Base-by-base conservation (phyloP, 1,140 invertebrate species). In the Ctenoplectra terminalis region DNA sequence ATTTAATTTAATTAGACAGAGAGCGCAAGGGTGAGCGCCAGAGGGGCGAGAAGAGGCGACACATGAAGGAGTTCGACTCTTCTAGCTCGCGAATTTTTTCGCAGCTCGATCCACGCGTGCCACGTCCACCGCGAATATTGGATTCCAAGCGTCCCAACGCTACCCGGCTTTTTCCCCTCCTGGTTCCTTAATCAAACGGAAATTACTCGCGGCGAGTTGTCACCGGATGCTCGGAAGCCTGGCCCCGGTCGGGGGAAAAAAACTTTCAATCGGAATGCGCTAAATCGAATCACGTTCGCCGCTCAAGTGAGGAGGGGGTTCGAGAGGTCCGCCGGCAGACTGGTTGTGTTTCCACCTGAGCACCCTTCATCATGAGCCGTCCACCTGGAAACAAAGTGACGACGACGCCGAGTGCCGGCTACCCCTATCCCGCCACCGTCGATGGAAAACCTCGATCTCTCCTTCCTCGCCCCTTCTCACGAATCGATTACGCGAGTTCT, bases 271-370 rank as follows among this genome's bases (percentile, higher is more conserved):
- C 91, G 92, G 91, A 92, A 92, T 92, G 91, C 87, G 86, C 85
- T 90, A 91, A 93, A 93, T 93, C 92, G 91, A 93, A 92, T 93
- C 91, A 92, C 91, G 91, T 92, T 90, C 91, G 82, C n/a, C 64
- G 72, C 72, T 83, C 73, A 76, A 84, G 73, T 69, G 40, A 40
- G 43, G 37, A 46, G 29, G 50, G 79, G 76, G 37, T n/a, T n/a
- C n/a, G n/a, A 15, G 48, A 48, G 75, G 29, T 29, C 48, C 15
- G 37, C 26, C 37, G 46, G 74, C 11, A 17, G 29, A 46, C 61
- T 13, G 60, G 54, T 82, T 70, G 67, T 75, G 69, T 76, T 82
- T 82, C 84, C 81, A 61, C 66, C 70, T 78, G 54, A 69, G 54
- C 52, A 74, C 76, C 82, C 67, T 67, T 81, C 75, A 31, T 71